Conservation (phyloP, 2,113 vertebrate species). For the Cathartes aura region DNA sequence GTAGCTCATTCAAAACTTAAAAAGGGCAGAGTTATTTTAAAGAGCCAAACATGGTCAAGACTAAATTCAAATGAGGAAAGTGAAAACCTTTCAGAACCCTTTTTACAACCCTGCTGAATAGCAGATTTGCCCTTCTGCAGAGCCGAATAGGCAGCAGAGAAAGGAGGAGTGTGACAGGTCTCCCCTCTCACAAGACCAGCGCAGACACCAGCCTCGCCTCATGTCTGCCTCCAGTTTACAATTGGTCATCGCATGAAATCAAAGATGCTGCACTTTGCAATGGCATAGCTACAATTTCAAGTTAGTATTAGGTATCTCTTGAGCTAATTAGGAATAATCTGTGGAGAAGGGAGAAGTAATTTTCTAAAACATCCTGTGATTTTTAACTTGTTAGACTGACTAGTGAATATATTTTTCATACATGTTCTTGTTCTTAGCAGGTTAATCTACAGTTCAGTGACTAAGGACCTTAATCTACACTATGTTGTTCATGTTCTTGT, state of each 20-base stretch:
- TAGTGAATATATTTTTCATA: background rate
- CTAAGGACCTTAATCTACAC: background rate
- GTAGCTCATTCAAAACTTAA: background rate
- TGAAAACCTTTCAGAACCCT: background rate
- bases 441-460: background rate
- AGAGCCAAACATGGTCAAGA: background rate
- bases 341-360: background rate
- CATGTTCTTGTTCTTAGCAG: slow-evolving; percentile 5
- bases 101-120: background rate
- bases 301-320: background rate
- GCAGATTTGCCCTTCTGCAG: background rate
- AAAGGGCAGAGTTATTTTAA: background rate
- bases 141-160: background rate
- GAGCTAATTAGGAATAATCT: background rate
- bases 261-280: background rate
- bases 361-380: background rate
- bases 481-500: background rate
- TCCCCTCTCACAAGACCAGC: background rate
- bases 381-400: background rate
- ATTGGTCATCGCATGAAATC: background rate
- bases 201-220: rapidly evolving
- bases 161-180: background rate
- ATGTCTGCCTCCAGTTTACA: background rate
- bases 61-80: background rate
- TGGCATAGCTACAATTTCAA: background rate